Base-by-base conservation (phyloP, 1,140 invertebrate genomes). In the Luehdorfia chinensis region DNA sequence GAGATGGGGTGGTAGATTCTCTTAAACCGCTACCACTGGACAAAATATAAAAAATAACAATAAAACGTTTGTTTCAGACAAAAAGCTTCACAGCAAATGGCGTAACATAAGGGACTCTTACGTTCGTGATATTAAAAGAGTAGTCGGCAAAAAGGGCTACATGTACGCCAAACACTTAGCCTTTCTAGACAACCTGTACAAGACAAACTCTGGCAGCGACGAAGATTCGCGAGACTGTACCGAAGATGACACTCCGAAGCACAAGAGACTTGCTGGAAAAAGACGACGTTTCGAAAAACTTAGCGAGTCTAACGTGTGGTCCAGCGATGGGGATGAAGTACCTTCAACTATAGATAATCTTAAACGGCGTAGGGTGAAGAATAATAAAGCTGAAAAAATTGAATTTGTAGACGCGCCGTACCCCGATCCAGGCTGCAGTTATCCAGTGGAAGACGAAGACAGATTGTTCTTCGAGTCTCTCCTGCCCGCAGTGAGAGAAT, bases 91-190 rank as follows among this genome's bases (percentile, higher is more conserved):
- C 41, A 48, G 60, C 43, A 76, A 79, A 66, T 80, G 76, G 76
- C 62, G 76, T 4, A 77, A 77, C 52, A 69, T 80, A 18, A 53
- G 74, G 6, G 76, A 80, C 51, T 73, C 72, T 0, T 80, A 66
- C 60, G 76, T 80, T 4, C 58, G 72, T 1, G 54, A 67, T 21
- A 18, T 62, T 4, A 63, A 63, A 41, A 53, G 58, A 4, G 59
- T 57, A 12, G 55, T 59, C 32, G 54, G 53, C 0, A 66, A 68
- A 37, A 50, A 41, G 25, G 50, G 39, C 0, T 80, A 80, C 45
- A 61, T 71, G 41, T 68, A 75, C 55, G 63, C 65, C 0, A 65
- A 59, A 36, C 62, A 67, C n/a, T 41, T 78, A 11, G 28, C 62
- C 0, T 78, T 78, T 47, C 56, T 79, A 5, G 52, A 62, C 33